Conservation (phyloP, 2,113 vertebrate genomes). For the Amphiprion ocellaris region DNA sequence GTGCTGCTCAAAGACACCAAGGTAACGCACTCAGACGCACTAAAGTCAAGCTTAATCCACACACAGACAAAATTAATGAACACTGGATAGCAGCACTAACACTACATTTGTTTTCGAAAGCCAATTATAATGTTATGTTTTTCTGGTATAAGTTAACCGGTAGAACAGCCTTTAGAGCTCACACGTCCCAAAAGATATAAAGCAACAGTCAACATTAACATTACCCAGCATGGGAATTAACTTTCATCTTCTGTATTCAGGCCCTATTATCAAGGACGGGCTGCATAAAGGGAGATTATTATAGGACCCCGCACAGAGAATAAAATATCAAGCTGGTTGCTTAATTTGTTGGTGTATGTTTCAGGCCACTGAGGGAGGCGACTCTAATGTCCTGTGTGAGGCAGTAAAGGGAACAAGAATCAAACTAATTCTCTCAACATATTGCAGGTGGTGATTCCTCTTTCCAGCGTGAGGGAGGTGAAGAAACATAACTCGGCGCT, state of each 20-base stretch:
- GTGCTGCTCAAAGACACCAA: constrained; percentile 89
- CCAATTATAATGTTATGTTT: no score
- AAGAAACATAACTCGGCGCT: constrained; percentile 88
- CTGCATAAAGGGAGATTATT: background rate
- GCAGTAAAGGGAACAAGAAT: background rate
- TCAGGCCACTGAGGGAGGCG: background rate
- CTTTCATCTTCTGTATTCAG: background rate
- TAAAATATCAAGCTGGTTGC: background rate
- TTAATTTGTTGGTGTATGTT: background rate
- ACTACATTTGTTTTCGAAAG: background rate
- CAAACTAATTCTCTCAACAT: background rate
- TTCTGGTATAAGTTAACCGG: no score
- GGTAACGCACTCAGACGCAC: constrained; percentile 68
- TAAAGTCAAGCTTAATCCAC: background rate
- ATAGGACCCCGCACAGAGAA: background rate
- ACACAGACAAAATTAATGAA: background rate
- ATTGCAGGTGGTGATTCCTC: constrained; percentile 82
- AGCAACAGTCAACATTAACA: background rate
- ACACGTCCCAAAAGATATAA: background rate
- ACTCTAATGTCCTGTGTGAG: background rate
- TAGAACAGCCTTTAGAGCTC: background rate
- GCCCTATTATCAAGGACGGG: background rate
- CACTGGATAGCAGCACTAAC: no score
- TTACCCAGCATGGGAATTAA: background rate
- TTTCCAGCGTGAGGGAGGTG: constrained; percentile 72